Evolutionary conservation across 2,888 invertebrate species (phyloP), one percentile per base, ranked within the genome.

Genomic region (Ornithoptera priamus): DNA sequence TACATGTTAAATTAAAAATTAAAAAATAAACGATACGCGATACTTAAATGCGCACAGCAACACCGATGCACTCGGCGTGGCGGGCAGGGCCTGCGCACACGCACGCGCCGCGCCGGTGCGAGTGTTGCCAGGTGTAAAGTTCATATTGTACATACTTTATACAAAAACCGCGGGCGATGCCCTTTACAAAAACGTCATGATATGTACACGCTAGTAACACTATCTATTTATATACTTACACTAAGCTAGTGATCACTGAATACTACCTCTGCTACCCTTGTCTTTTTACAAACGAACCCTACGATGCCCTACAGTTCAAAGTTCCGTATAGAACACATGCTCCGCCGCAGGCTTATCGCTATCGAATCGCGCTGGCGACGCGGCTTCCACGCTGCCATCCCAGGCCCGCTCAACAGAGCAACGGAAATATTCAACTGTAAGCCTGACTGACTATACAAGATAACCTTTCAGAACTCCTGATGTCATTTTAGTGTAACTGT

Each of bases 291-390:
- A 72, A 73, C 71, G 74, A 77, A 72, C 79, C 80, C 18, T n/a
- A 17, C n/a, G 79, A 85, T 84, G 84, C 82, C 78, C 89, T 89
- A 89, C 89, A 89, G 89, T 89, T 90, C 87, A 90, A 88, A 88
- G 84, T 88, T 87, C 79, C 73, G 73, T 73, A 72, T 77, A 78
- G 77, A 78, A 73, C 76, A 77, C 78, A 78, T 67, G 68, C 72
- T 64, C 68, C 58, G 59, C 64, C 10, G 74, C 68, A 70, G 39
- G 39, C 73, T 83, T 86, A 84, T 86, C 84, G 84, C 85, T 81
- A 79, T 82, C 74, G 71, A 78, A 78, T 80, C 84, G 84, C 84
- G 83, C 84, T 85, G 79, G 72, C 24, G n/a, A 17, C 24, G 46
- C 50, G 46, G 7, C 8, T 20, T 39, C 18, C 18, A 30, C 36